Evolutionary conservation across 1,140 invertebrate genomes (phyloP).

Genomic region (Apis florea): DNA sequence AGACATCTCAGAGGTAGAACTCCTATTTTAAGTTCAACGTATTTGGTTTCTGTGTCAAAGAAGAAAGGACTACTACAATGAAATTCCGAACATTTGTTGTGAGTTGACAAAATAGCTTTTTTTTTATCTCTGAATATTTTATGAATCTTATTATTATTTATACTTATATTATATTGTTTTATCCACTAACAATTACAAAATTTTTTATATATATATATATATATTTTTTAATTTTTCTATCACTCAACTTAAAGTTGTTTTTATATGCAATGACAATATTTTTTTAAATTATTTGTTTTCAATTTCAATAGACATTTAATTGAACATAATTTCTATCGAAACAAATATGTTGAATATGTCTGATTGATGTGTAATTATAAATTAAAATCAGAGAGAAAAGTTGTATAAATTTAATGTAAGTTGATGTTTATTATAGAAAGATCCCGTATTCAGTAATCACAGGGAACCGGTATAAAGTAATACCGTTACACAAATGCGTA

Average conservation of each 20-base stretch:
- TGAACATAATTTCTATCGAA: neutral
- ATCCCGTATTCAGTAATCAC: slow-evolving; percentile 25
- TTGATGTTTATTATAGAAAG: slow-evolving; percentile 49
- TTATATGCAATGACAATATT: neutral
- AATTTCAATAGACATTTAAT: neutral
- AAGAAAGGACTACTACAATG: slow-evolving; percentile 62
- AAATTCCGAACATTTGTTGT: slow-evolving; percentile 75
- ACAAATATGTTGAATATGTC: slow-evolving; percentile 32
- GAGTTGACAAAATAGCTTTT: slow-evolving; percentile 57
- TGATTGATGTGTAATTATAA: neutral
- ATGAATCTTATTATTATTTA: neutral
- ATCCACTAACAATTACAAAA: neutral
- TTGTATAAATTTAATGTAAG: slow-evolving; percentile 41
- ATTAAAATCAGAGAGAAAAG: neutral
- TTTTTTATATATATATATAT: neutral
- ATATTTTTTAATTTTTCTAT: neutral
- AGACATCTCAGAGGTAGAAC: slow-evolving; percentile 46
- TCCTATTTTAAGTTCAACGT: slow-evolving; percentile 16
- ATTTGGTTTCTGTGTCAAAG: slow-evolving; percentile 22
- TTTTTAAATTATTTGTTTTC: neutral
- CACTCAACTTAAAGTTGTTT: neutral
- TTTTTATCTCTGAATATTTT: slow-evolving; percentile 4
- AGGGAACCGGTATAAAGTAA: slow-evolving; percentile 34
- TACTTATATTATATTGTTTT: neutral
- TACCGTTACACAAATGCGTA: slow-evolving; percentile 48